Conservation (phyloP, 2,797 vertebrate species). For the Sebastes nivosus region DNA sequence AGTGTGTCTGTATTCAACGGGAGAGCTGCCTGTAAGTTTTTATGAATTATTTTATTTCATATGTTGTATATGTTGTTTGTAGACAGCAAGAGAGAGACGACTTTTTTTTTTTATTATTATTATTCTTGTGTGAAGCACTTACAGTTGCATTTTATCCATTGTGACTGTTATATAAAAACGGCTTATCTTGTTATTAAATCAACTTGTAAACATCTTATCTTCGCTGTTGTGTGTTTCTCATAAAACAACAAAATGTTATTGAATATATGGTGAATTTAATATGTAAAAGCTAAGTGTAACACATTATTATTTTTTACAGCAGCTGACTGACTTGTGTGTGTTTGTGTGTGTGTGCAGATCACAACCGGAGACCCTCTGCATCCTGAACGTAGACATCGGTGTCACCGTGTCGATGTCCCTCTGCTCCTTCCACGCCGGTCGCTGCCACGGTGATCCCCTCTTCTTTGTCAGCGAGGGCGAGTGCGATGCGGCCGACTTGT, state of each 20-base stretch:
- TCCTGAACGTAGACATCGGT: constrained; percentile 76
- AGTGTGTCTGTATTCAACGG: constrained; percentile 85
- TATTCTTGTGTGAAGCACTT: not conserved
- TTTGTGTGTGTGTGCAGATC: constrained; percentile 64
- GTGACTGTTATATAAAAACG: not conserved
- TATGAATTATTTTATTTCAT: too few relatives aligned
- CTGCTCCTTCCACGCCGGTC: constrained; percentile 85
- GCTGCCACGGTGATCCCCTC: constrained; percentile 85
- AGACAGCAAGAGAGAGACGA: not conserved
- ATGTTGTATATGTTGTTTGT: not conserved
- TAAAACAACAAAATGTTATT: not conserved
- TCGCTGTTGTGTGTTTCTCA: not conserved
- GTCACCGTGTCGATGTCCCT: constrained; percentile 77
- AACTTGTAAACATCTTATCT: not conserved
- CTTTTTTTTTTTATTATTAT: accelerated
- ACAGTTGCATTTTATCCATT: not conserved
- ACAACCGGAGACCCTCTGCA: constrained; percentile 82
- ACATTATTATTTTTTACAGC: not conserved
- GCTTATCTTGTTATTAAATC: too few relatives aligned
- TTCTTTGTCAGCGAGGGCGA: constrained; percentile 80
- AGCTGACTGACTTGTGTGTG: not conserved
- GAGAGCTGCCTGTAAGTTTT: constrained; percentile 85
- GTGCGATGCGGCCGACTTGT: constrained; percentile 62
- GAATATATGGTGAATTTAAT: too few relatives aligned
- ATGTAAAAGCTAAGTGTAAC: not conserved